Conservation (phyloP, 2,888 invertebrate species). For the Portevinia maculata region DNA sequence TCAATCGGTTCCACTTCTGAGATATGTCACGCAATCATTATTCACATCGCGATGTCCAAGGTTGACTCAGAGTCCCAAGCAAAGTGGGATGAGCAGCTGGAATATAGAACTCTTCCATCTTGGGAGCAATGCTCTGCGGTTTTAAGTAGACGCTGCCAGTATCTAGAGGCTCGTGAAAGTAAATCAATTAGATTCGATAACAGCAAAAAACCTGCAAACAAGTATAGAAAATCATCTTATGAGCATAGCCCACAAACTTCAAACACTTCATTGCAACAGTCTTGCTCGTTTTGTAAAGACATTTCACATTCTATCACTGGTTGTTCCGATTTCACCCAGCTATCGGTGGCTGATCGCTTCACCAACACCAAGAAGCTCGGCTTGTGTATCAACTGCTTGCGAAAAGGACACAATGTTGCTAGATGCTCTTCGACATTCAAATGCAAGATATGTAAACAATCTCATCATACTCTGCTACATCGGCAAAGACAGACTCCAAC, state of each 20-base stretch:
- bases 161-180: conserved; percentile 1
- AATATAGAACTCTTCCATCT: conserved; percentile 3
- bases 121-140: too few relatives aligned
- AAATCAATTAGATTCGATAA: neutral
- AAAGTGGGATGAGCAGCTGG: conserved; percentile 15
- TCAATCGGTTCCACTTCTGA: neutral
- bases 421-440: conserved; percentile 42
- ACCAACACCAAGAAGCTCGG: conserved; percentile 33
- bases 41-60: too few relatives aligned
- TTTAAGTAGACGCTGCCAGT: too few relatives aligned
- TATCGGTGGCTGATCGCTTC: conserved; percentile 40
- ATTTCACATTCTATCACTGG: neutral
- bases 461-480: conserved; percentile 47
- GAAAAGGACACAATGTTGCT: conserved; percentile 19
- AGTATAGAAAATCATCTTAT: neutral
- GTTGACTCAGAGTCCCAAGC: too few relatives aligned
- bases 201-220: neutral
- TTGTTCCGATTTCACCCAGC: conserved; percentile 16
- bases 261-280: neutral
- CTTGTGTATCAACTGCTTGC: conserved; percentile 11
- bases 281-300: neutral
- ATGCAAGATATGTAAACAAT: conserved; percentile 36
- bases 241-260: neutral
- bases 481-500: conserved; percentile 5
- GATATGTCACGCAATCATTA: too few relatives aligned